phyloP scores from a whole-genome alignment of 2,888 invertebrate species.

The Nemapogon koenigi region DNA sequence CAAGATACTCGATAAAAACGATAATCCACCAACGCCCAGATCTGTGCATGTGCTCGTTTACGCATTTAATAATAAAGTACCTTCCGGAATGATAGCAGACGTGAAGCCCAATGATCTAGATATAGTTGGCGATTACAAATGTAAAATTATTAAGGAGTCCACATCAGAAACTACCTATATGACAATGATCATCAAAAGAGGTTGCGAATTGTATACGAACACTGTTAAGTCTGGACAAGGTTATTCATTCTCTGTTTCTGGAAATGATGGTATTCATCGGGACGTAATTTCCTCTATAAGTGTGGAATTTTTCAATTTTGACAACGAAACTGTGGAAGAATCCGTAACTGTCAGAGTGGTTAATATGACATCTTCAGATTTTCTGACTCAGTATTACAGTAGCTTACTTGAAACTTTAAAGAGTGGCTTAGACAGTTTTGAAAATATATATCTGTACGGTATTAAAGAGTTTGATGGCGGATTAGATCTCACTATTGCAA shows the following conservation, averaged over 20 bases:
- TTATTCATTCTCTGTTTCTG: constrained; percentile 80
- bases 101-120: constrained; percentile 94
- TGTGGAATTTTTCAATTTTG: constrained; percentile 81
- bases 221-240: constrained; percentile 75
- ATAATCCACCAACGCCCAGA: constrained; percentile 85
- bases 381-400: constrained; percentile 79
- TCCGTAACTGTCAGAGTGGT: constrained; percentile 79
- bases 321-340: constrained; percentile 82
- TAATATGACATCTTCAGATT: constrained; percentile 76
- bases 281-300: constrained; percentile 88
- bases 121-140: constrained; percentile 86
- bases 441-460: constrained; percentile 75
- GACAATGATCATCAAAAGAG: constrained; percentile 73
- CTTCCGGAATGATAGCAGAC: constrained; percentile 85
- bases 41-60: constrained; percentile 82
- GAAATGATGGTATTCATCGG: constrained; percentile 88
- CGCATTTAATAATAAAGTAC: constrained; percentile 77
- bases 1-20: constrained; percentile 86
- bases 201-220: constrained; percentile 81
- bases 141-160: constrained; percentile 77
- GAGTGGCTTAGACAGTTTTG: constrained; percentile 68
- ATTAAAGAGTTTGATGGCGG: constrained; percentile 71
- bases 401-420: constrained; percentile 75
- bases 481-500: constrained; percentile 76
- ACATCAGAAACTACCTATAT: constrained; percentile 63